phyloP scores from a whole-genome alignment of 2,113 vertebrate genomes.

The Patagioenas fasciata region DNA sequence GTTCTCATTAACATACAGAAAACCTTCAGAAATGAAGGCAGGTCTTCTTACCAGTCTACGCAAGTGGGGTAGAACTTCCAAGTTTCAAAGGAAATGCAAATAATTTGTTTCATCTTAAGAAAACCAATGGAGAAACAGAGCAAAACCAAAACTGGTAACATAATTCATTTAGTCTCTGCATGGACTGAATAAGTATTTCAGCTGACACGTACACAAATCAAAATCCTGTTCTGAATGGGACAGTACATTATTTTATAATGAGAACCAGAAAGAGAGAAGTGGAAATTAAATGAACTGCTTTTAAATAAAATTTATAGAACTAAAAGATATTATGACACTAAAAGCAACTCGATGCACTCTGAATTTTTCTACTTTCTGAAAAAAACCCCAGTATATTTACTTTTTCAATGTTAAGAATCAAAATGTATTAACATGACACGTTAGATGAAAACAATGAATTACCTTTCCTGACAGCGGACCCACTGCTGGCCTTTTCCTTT shows the following conservation, averaged over 20 bases:
- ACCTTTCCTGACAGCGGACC: slow-evolving; percentile 84
- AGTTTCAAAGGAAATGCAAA: neutral
- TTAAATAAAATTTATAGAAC: neutral
- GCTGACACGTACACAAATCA: neutral
- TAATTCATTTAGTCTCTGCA: neutral
- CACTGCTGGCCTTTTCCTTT: slow-evolving; percentile 91
- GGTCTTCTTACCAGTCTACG: neutral
- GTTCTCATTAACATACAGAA: neutral
- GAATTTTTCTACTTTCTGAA: neutral
- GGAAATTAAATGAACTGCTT: neutral
- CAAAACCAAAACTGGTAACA: neutral
- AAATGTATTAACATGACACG: fast-evolving
- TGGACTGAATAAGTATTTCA: neutral
- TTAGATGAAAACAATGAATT: slow-evolving; percentile 1
- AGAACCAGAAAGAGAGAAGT: neutral
- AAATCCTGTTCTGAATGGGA: neutral
- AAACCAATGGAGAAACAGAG: neutral
- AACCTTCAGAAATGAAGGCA: neutral
- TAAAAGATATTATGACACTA: neutral
- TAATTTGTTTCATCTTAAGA: neutral
- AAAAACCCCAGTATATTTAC: neutral
- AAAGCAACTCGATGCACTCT: neutral
- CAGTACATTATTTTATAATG: neutral
- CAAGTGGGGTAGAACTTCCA: neutral
- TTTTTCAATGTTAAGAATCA: neutral